These are phyloP conservation scores for Chionoecetes opilio DNA, from an alignment of 1,140 invertebrate species.

Conservation along the genomic window DNA sequence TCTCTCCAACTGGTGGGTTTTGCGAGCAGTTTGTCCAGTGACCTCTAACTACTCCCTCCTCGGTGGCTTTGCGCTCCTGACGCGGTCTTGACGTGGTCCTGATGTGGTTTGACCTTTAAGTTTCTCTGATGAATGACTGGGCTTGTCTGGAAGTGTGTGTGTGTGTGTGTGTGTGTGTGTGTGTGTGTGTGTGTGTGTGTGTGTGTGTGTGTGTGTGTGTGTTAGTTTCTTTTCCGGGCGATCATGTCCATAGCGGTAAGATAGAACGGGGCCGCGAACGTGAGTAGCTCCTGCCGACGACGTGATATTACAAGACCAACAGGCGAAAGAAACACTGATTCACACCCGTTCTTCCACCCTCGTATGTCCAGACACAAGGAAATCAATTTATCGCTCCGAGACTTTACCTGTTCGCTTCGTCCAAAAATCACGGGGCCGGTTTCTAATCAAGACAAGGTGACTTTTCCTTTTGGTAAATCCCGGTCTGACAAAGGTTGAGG, in stretches of 20 bases:
- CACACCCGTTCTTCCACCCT: neutral
- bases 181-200: neutral
- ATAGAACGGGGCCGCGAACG: neutral
- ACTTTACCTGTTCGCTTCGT: neutral
- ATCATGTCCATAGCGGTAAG: neutral
- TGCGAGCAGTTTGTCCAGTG: neutral
- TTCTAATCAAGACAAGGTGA: neutral
- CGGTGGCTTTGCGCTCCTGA: neutral
- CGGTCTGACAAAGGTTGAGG: neutral
- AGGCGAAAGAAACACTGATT: neutral
- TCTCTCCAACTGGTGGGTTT: neutral
- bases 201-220: neutral
- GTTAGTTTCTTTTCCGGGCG: neutral
- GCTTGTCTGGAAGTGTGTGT: neutral
- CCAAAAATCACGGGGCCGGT: neutral
- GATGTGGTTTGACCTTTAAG: neutral
- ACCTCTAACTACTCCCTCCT: neutral
- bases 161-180: too few species aligned
- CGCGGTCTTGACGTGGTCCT: too few species aligned
- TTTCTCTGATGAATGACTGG: neutral
- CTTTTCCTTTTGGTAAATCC: neutral
- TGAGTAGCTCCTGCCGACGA: neutral
- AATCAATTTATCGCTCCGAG: neutral
- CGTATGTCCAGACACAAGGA: neutral
- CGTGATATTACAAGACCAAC: neutral